phyloP scores from a whole-genome alignment of 2,888 invertebrate genomes.

The Pandemis cinnamomeana region DNA sequence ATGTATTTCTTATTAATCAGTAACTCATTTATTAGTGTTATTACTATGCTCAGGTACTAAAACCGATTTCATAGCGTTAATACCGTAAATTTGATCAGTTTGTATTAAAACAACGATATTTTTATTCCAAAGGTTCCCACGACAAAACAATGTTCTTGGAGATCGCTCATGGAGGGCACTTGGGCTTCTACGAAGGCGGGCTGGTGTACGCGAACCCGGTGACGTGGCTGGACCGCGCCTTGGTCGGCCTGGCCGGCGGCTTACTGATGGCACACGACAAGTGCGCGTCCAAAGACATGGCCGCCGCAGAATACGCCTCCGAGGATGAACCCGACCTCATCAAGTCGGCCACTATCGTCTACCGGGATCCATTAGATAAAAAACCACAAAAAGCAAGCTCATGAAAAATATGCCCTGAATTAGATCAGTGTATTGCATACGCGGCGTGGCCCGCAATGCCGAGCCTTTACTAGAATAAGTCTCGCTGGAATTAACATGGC shows the following conservation, averaged over 20 bases:
- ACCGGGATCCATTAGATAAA: slow-evolving; percentile 74
- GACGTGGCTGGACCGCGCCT: slow-evolving; percentile 95
- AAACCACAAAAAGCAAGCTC: slow-evolving; percentile 24
- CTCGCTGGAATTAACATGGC: slow-evolving; percentile 3
- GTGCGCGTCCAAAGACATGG: slow-evolving; percentile 59
- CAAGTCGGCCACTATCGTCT: slow-evolving; percentile 73
- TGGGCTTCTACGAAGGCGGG: slow-evolving; percentile 97
- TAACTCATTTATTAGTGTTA: neutral
- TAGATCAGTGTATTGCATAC: neutral
- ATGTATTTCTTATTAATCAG: neutral
- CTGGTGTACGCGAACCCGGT: slow-evolving; percentile 93
- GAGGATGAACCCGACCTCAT: slow-evolving; percentile 74
- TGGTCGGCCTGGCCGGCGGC: slow-evolving; percentile 92
- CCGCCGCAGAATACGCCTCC: slow-evolving; percentile 39
- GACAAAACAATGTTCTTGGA: slow-evolving; percentile 90
- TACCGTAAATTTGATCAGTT: neutral
- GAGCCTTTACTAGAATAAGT: slow-evolving; percentile 9
- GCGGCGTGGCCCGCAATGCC: neutral
- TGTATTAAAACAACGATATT: neutral
- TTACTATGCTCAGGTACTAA: neutral
- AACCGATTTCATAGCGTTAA: neutral
- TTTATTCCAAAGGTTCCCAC: slow-evolving; percentile 83
- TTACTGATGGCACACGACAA: slow-evolving; percentile 86
- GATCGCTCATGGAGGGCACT: slow-evolving; percentile 95
- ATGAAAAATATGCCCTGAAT: slow-evolving; percentile 1